Evolutionary conservation across 2,797 vertebrate species (phyloP), one percentile per base, ranked within the genome.

Genomic region (Lacerta viridis): DNA sequence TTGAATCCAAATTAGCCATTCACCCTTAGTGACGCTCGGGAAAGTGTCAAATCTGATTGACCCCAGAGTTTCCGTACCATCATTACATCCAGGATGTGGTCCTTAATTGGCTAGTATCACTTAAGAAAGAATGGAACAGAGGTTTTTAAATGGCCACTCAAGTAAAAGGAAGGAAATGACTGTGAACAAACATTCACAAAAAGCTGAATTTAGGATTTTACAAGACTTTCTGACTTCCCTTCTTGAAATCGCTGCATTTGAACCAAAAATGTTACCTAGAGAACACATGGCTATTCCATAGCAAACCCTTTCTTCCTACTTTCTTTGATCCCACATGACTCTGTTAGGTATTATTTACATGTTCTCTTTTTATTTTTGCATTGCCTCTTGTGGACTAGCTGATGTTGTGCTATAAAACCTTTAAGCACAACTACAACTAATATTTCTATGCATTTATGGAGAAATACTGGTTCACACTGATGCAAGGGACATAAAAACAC

Each of bases 391-490:
- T 66, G 39, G 20, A 64, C 29, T 74, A 72, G 68, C 50, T 61
- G 4, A 41, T 88, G 61, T 41, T 64, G 55, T 68, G 17, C n/a
- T 83, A 76, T 83, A 83, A 87, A 87, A 76, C 69, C 1, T 43
- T 64, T 68, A 88, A 82, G 33, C 3, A 27, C 5, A n/a, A 91
- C 80, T 79, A 90, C 17, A 43, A 4, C 59, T 89, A 55, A 36
- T 39, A 76, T 83, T 83, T 90, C 25, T 50, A 17, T 43, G 87
- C 84, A 89, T 64, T 82, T 83, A 68, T 25, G 88, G 90, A 93
- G 84, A 91, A 82, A 88, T 59, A 33, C 72, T 43, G 23, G 77
- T 20, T 80, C 78, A 91, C 87, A 94, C 84, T 9, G 27, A 82
- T 27, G 87, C 77, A 46, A 87, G 27, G 33, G 85, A 87, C 84